Evolutionary conservation across 2,888 invertebrate genomes (phyloP), one percentile per base, ranked within the genome.

Genomic region (Microplitis deprimator): DNA sequence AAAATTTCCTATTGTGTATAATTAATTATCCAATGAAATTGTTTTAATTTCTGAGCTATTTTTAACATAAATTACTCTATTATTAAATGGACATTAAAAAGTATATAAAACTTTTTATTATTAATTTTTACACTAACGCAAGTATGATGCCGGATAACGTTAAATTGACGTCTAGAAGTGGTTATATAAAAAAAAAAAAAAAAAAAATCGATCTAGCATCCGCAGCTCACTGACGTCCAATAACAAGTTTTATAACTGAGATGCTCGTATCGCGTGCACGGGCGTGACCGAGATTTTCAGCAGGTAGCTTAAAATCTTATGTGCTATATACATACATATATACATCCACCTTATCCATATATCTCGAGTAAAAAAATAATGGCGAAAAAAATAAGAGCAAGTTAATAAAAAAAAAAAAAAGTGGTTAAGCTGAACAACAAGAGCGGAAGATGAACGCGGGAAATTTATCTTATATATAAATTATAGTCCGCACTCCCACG

Each of bases 401-500:
- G 6, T 67, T 16, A 10, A 39, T 67, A 16, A 16, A 38, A 39
- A 60, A 40, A 39, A 60, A 40, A 60, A 72, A 17, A 38, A 41
- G 67, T n/a, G 13, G 60, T 50, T 64, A 38, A 61, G 29, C 41
- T 69, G 64, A 39, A 69, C 60, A 59, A 61, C 40, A 60, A 61
- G 40, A 64, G 41, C 67, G 59, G 71, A 69, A 81, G 81, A 81
- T 77, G 81, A 76, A 80, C 80, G 80, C 79, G 73, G 75, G 78
- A 78, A 75, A 80, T 81, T 79, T 80, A 81, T 80, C 81, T 81
- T 81, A 75, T 76, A 78, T 81, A 75, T 76, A 78, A 78, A 79
- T 73, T 78, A 75, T 65, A 79, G 77, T 75, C 75, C 60, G 77
- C 73, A 70, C 68, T 74, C 78, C 73, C 75, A 73, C 17, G 73